These are phyloP conservation scores for Cichladusa arquata DNA, from an alignment of 2,113 vertebrate genomes.

Conservation along the genomic window DNA sequence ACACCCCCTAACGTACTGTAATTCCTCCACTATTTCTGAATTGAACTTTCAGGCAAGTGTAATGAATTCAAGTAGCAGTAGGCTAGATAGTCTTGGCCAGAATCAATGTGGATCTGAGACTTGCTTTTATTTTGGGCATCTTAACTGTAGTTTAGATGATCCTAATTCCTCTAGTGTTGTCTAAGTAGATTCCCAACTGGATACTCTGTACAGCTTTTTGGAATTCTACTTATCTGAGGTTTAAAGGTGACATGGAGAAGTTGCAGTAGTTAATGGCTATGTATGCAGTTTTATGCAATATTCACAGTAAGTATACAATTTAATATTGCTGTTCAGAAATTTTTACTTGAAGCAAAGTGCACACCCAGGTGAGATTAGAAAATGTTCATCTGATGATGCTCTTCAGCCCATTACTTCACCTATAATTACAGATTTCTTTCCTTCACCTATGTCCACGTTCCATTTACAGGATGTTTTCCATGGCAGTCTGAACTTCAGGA, in stretches of 20 bases:
- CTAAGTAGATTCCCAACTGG: neutral
- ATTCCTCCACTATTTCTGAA: neutral
- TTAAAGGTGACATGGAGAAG: neutral
- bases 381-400: neutral
- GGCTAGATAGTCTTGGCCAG: neutral
- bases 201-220: neutral
- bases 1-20: neutral
- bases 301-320: neutral
- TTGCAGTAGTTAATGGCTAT: neutral
- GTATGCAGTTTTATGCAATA: neutral
- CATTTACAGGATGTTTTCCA: neutral
- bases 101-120: neutral
- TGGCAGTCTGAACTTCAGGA: neutral
- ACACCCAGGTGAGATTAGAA: neutral
- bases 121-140: neutral
- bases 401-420: neutral
- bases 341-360: neutral
- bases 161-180: neutral
- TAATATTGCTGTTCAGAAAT: neutral
- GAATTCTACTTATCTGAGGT: neutral
- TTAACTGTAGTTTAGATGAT: neutral
- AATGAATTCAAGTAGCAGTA: neutral
- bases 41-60: neutral
- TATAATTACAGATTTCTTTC: neutral
- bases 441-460: neutral